Conservation (phyloP, 2,888 invertebrate genomes). For the Dryobotodes eremita region DNA sequence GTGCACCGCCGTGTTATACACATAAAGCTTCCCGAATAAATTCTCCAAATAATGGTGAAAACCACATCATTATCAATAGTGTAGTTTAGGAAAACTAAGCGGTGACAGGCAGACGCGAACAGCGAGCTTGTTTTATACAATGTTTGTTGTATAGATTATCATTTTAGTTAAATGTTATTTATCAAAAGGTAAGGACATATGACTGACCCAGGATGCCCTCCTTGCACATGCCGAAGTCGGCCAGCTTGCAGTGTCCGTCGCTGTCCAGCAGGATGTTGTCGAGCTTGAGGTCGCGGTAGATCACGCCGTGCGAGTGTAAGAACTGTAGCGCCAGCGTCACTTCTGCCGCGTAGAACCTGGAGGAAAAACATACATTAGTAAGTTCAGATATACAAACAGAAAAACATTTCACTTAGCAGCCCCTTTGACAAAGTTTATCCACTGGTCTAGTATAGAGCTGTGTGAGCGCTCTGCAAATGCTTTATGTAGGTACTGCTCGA, state of each 20-base stretch:
- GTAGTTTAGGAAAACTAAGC: too few species aligned
- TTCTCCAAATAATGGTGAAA: background rate
- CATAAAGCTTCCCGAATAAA: background rate
- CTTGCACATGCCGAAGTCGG: constrained; percentile 99
- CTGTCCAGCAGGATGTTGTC: constrained; percentile 99
- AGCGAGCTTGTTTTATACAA: too few species aligned
- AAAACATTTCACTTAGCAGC: too few species aligned
- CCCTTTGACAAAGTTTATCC: too few species aligned
- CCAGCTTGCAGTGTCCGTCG: constrained; percentile 98
- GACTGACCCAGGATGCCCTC: constrained; percentile 94
- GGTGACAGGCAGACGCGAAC: too few species aligned
- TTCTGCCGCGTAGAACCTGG: constrained; percentile 98
- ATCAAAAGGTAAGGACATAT: background rate
- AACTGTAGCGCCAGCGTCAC: constrained; percentile 99
- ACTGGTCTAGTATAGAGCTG: too few species aligned
- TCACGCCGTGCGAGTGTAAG: constrained; percentile 98
- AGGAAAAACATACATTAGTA: too few species aligned
- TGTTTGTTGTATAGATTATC: too few species aligned
- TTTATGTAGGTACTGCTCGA: background rate
- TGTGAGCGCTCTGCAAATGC: too few species aligned
- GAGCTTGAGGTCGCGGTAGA: constrained; percentile 99
- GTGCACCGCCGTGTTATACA: too few species aligned
- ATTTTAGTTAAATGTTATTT: background rate
- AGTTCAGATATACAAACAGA: too few species aligned
- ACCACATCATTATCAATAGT: too few species aligned